Base-by-base conservation (phyloP, 2,113 vertebrate species). In the Chaetura pelagica region DNA sequence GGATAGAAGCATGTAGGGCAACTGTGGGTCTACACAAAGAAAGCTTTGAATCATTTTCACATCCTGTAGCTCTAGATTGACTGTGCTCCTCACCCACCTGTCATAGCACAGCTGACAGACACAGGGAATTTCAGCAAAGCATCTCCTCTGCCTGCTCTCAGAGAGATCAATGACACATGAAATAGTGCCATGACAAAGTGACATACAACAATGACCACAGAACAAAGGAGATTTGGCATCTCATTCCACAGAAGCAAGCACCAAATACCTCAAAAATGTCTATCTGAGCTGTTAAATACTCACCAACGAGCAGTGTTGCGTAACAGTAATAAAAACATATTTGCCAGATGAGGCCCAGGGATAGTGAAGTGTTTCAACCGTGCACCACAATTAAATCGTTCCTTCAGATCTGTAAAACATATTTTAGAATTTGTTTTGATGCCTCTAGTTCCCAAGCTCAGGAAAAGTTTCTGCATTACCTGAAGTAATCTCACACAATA, bases 191-290 rank as follows among this genome's bases (percentile, higher is more conserved):
- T 14, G 72, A 67, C 84, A 81, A 3, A 0, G 0, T 19, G 23
- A 83, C 2, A 0, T 58, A 46, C 0, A 0, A 40, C 2, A 0
- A 6, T 2, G 23, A 8, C 29, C 0, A 1, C 46, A 9, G 5
- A 7, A 30, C 61, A 74, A 46, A 66, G 55, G 54, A 69, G 38
- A 71, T 40, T 86, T 34, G 71, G 48, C 48, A 77, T 74, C 68
- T 87, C 6, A 0, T 86, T 85, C 42, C 55, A 21, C 7, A 12
- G 7, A 22, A 34, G 63, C 17, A 46, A 73, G 35, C 49, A 68
- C 30, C 27, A 74, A 71, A 19, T 58, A 69, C 4, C 51, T 57
- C 82, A 11, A 38, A 76, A 88, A 76, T 3, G 5, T 32, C 15
- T 12, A 26, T 63, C 34, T 35, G 14, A 83, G 26, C 24, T 57